These are phyloP conservation scores for Glareola pratincola DNA, from an alignment of 2,113 vertebrate genomes.

Conservation along the genomic window DNA sequence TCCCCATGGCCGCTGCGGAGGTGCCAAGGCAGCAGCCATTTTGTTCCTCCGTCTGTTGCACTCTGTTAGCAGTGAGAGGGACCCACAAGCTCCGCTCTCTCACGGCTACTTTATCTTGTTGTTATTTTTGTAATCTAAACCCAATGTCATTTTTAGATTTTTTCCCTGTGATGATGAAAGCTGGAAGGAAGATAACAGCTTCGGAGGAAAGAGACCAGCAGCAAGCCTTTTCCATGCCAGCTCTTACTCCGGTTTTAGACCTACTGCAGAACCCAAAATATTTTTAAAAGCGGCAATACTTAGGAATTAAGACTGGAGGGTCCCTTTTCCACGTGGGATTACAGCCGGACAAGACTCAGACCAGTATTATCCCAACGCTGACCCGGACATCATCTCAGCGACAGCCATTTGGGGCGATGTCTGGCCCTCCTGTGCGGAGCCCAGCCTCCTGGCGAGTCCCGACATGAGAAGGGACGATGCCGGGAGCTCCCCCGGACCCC, in stretches of 20 bases:
- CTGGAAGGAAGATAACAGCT: not conserved
- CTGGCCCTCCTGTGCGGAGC: not conserved
- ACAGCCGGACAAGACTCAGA: not conserved
- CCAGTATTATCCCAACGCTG: not conserved
- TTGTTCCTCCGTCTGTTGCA: not conserved
- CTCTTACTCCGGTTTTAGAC: not conserved
- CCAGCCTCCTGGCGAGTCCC: not conserved
- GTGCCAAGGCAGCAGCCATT: not conserved
- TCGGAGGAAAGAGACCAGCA: not conserved
- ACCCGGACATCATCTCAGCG: not conserved
- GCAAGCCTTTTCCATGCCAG: not conserved
- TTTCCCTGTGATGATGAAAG: not conserved
- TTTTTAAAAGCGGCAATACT: rapidly evolving
- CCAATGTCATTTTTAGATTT: not conserved
- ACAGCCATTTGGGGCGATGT: rapidly evolving
- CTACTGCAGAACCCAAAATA: not conserved
- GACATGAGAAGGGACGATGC: rapidly evolving
- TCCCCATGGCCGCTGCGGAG: not conserved
- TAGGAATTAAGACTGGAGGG: rapidly evolving
- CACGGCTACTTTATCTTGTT: not conserved
- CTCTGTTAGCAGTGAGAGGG: not conserved
- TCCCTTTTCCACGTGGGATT: not conserved
- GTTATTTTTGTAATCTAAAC: not conserved
- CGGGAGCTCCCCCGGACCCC: not conserved
- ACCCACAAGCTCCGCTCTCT: not conserved